A percentile compares a stretch with the other conserved stretches of the same genome.
Conservation (phyloP, 2,888 invertebrate species). For the Electrophaes corylata region DNA sequence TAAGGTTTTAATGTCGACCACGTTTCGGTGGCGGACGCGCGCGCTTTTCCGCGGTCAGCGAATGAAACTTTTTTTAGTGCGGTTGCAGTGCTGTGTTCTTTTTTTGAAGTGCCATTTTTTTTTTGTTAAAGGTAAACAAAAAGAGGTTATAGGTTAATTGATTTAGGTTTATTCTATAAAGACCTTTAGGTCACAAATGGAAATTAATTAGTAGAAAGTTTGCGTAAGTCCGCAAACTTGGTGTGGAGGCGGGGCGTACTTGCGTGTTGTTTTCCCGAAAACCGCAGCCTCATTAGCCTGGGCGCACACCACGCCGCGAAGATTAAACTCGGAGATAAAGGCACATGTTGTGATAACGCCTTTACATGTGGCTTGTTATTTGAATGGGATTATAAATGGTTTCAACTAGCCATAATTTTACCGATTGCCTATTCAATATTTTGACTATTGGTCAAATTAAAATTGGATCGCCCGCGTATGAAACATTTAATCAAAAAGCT, state of each 20-base stretch:
- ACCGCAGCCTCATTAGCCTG: slow-evolving; percentile 81
- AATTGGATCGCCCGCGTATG: too few species aligned
- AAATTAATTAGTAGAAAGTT: slow-evolving; percentile 74
- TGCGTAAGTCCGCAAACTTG: slow-evolving; percentile 64
- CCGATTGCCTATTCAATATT: neutral
- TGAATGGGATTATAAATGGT: slow-evolving; percentile 52
- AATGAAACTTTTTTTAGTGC: slow-evolving; percentile 63
- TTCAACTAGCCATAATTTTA: neutral
- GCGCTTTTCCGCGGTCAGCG: slow-evolving; percentile 77
- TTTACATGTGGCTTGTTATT: slow-evolving; percentile 52
- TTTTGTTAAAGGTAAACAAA: slow-evolving; percentile 32
- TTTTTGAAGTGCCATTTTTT: slow-evolving; percentile 38
- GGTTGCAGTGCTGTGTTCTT: slow-evolving; percentile 34
- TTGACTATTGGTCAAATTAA: neutral
- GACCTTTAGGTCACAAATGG: slow-evolving; percentile 15
- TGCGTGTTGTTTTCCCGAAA: slow-evolving; percentile 73
- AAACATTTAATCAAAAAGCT: neutral
- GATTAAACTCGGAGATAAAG: slow-evolving; percentile 75
- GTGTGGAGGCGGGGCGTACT: slow-evolving; percentile 53
- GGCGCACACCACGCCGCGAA: slow-evolving; percentile 73
- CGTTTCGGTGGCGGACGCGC: slow-evolving; percentile 83
- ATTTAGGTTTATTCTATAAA: neutral
- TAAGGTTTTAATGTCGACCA: slow-evolving; percentile 84
- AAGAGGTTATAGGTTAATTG: neutral
- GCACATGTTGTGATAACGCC: slow-evolving; percentile 67